These are phyloP conservation scores for Drosophila auraria DNA, from an alignment of 1,140 invertebrate genomes.

Conservation along the genomic window DNA sequence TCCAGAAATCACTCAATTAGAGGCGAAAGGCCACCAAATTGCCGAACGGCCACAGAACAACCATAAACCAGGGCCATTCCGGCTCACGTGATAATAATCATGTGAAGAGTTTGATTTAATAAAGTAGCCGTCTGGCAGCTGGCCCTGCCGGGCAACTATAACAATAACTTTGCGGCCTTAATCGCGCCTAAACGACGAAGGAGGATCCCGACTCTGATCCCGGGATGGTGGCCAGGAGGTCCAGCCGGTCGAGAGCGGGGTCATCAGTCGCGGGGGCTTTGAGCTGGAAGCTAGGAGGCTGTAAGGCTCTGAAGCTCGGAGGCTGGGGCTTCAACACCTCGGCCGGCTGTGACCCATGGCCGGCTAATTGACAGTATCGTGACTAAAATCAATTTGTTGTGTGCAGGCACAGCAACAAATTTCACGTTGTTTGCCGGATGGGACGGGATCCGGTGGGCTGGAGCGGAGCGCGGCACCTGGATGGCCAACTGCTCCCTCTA, in stretches of 20 bases:
- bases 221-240: conserved; percentile 19
- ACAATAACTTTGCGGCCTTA: conserved; percentile 80
- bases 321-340: conserved; percentile 76
- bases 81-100: conserved; percentile 81
- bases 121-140: conserved; percentile 67
- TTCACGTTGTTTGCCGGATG: conserved; percentile 65
- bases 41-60: conserved; percentile 9
- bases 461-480: conserved; percentile 18
- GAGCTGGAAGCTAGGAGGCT: neutral
- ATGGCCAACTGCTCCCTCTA: conserved; percentile 58
- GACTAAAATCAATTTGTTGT: conserved; percentile 84
- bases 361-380: conserved; percentile 83
- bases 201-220: conserved; percentile 29
- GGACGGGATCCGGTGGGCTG: conserved; percentile 17
- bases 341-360: conserved; percentile 71
- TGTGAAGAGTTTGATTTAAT: conserved; percentile 83
- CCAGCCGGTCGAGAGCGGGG: conserved; percentile 42
- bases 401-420: conserved; percentile 79
- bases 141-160: conserved; percentile 70
- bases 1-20: conserved; percentile 79
- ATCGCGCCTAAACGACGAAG: conserved; percentile 72
- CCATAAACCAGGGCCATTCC: conserved; percentile 49
- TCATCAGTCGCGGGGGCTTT: conserved; percentile 35
- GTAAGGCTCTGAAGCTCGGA: conserved; percentile 14
- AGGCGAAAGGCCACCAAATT: conserved; percentile 75